Evolutionary conservation across 2,113 vertebrate species (phyloP), one percentile per base, ranked within the genome.

Genomic region (Porphyrio hochstetteri): DNA sequence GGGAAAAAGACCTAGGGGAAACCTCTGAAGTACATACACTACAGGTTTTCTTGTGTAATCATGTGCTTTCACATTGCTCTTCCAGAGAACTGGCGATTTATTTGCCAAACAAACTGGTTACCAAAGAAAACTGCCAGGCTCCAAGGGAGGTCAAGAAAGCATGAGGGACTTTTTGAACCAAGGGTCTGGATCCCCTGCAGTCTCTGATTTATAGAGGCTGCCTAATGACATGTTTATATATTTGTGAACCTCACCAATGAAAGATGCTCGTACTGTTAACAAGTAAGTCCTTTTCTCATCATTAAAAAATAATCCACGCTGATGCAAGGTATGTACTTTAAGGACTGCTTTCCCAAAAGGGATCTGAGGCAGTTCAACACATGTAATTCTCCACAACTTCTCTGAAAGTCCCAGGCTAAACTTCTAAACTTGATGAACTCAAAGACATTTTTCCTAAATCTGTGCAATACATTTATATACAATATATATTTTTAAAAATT

Each of bases 201-300:
- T 18, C 52, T 29, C n/a, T 1, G 1, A 21, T 36, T 78, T 60
- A 3, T 3, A 9, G 1, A 15, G 29, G 20, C 35, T 23, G 27
- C 0, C 0, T 57, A 75, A 21, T 0, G 8, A 55, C 6, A 33
- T 2, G 3, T 21, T 71, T 63, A 31, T 7, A 8, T 7, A 17
- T 33, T 71, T 6, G 4, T 44, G 21, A 81, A 29, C 29, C 71
- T 27, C 24, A 70, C 13, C 36, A 59, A n/a, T 11, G 14, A 74
- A 92, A 68, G 33, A 16, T 21, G 4, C 11, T 33, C 48, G 18
- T 28, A 38, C 46, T 82, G 17, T 11, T 44, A 52, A 25, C 42
- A 74, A 87, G 75, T 33, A 5, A 72, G 25, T 14, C 16, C 48
- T 57, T 40, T 89, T 55, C 67, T 60, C 36, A 18, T 48, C 5